Conservation (phyloP, 1,140 invertebrate species). For the Oncopodura yosiiana region DNA sequence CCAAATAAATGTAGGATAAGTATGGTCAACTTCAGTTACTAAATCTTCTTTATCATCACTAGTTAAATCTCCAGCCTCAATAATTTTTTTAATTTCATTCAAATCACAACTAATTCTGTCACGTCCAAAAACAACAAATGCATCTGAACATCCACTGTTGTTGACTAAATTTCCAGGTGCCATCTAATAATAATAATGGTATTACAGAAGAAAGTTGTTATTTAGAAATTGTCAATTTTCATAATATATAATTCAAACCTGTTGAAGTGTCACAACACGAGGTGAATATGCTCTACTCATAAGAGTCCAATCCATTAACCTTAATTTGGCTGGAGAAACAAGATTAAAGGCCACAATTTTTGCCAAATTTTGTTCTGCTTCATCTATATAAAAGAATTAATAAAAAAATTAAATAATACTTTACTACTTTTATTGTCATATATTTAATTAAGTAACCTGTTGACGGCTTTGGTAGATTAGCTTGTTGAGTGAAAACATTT, state of each 20-base stretch:
- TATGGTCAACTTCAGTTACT: conserved; percentile 26
- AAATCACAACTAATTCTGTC: conserved; percentile 16
- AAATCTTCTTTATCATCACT: not conserved
- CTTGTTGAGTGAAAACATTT: conserved; percentile 49
- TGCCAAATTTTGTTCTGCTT: conserved; percentile 25
- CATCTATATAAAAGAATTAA: conserved; percentile 11
- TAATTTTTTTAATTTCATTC: conserved; percentile 8
- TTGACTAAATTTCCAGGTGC: not conserved
- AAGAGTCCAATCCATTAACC: conserved; percentile 32
- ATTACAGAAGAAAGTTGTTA: not conserved
- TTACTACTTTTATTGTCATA: not conserved
- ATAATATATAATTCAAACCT: conserved; percentile 11
- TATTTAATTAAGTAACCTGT: conserved; percentile 5
- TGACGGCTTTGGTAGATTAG: conserved; percentile 8
- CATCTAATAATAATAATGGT: conserved; percentile 1
- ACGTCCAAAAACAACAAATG: conserved; percentile 24
- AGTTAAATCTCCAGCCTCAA: conserved; percentile 10
- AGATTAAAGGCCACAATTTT: conserved; percentile 24
- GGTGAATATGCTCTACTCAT: conserved; percentile 31
- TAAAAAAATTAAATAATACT: not conserved
- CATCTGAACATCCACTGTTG: not conserved
- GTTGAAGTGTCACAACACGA: conserved; percentile 26
- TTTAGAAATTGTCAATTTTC: not conserved
- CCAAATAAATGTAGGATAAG: conserved; percentile 32
- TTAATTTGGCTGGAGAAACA: conserved; percentile 25